Base-by-base conservation (phyloP, 2,113 vertebrate species). In the Panthera uncia region DNA sequence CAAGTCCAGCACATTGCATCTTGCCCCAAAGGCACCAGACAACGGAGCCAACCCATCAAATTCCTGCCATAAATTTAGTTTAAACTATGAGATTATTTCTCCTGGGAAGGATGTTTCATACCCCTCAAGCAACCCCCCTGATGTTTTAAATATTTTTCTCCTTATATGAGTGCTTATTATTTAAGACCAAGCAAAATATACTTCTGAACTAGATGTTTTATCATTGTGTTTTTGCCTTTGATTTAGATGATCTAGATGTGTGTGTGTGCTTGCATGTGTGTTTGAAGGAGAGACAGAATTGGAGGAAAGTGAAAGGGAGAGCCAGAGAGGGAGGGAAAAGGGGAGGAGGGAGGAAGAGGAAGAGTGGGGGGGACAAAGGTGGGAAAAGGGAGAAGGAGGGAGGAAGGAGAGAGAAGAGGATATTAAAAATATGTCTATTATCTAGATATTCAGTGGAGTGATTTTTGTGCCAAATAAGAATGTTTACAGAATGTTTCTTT, bases 71-170 rank as follows among this genome's bases (percentile, higher is more conserved):
- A 87, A 94, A 90, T 91, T 79, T 83, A 94, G 29, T 68, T 91
- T 92, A 88, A 97, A 41, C 18, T 48, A 82, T 29, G 50, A 96
- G 69, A 41, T 76, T 94, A 85, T 96, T 97, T 95, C 92, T 97
- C 95, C 38, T 57, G 69, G 86, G 92, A 95, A 87, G 55, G 57
- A 90, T 63, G 27, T 92, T 92, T 96, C 68, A 91, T 7, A 90
- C 6, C 38, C 65, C 61, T 96, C 74, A 55, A 82, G 92, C 82
- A 87, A 93, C 66, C 18, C 68, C 31, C 23, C 33, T 29, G 25
- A 87, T 57, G 81, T 76, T 66, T 87, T 25, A 66, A 95, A 79
- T 84, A 66, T n/a, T 76, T 95, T 85, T 87, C 66, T 96, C 68
- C 45, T 79, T 90, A 5, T 88, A 6, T 85, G 89, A 95, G 25